Base-by-base conservation (phyloP, 2,888 invertebrate species). In the Caenorhabditis panamensis region DNA sequence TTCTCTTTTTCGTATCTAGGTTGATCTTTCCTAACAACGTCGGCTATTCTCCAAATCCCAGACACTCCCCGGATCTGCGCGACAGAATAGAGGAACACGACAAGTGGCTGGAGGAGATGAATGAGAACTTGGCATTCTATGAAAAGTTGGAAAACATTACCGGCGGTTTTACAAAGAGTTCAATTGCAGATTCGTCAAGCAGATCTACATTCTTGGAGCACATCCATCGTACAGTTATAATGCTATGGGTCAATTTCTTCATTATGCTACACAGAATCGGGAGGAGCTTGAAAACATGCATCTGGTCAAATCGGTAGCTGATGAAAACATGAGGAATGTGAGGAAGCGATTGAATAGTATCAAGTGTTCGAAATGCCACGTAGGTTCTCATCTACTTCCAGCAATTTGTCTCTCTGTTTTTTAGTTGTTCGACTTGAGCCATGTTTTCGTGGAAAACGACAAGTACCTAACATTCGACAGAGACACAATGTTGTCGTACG, bases 391-490 rank as follows among this genome's bases (percentile, higher is more conserved):
- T n/a, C n/a, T n/a, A n/a, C n/a, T n/a, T n/a, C n/a, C n/a, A n/a
- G n/a, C n/a, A n/a, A 9, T 59, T 41, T 3, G n/a, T n/a, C n/a
- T n/a, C n/a, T n/a, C n/a, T n/a, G n/a, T 24, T 18, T 73, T 67
- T 28, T 67, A 76, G 76, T 67, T 76, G 20, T 76, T 47, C 58
- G 77, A 77, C 20, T 16, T 77, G 6, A 67, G 77, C 31, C 68
- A 68, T 37, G 49, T 63, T 0, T 77, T 77, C 31, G 28, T 51
- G 0, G 63, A 69, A 24, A 22, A 26, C 3, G 54, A 72, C 11
- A 67, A 62, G 44, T 79, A 79, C 20, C 31, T 79, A 37, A 61
- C 66, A n/a, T 79, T 67, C 31, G 79, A 79, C 36, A 22, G 72
- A 20, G 54, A 62, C 0, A 16, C 37, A n/a, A 67, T 72, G 72